Evolutionary conservation across 2,888 invertebrate species (phyloP).

Genomic region (Sericinus montela): DNA sequence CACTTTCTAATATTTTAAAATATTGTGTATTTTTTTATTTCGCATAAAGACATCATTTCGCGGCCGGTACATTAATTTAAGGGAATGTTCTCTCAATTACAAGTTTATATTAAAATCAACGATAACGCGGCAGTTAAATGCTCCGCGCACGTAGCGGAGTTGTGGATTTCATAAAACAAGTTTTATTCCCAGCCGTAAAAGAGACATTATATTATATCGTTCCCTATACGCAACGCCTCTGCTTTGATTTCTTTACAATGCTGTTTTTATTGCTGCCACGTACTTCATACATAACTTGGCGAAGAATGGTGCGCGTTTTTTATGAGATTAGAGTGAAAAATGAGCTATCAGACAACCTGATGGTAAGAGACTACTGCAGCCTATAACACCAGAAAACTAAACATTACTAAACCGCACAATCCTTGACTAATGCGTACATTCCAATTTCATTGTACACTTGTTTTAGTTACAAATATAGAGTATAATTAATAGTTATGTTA

Average conservation of each 20-base stretch:
- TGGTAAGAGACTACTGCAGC: no score
- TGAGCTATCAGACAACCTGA: no score
- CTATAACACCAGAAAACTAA: no score
- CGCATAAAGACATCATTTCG: background rate
- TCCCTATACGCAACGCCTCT: conserved; percentile 16
- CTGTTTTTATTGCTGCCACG: conserved; percentile 12
- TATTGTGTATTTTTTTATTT: no score
- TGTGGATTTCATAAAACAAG: conserved; percentile 37
- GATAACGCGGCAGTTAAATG: conserved; percentile 21
- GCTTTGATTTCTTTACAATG: conserved; percentile 17
- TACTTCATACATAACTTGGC: background rate
- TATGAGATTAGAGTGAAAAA: no score
- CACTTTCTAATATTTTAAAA: no score
- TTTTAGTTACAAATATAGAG: no score
- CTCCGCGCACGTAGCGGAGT: conserved; percentile 30
- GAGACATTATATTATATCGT: conserved; percentile 22
- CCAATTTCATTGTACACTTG: no score
- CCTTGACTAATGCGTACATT: no score
- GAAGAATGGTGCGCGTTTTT: no score
- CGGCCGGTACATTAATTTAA: background rate
- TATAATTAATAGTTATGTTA: no score
- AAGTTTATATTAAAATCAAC: conserved; percentile 17
- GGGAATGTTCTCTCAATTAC: conserved; percentile 11
- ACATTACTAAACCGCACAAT: no score
- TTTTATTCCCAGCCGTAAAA: conserved; percentile 31